phyloP scores from a whole-genome alignment of 2,797 vertebrate genomes.

The Peromyscus attwateri region DNA sequence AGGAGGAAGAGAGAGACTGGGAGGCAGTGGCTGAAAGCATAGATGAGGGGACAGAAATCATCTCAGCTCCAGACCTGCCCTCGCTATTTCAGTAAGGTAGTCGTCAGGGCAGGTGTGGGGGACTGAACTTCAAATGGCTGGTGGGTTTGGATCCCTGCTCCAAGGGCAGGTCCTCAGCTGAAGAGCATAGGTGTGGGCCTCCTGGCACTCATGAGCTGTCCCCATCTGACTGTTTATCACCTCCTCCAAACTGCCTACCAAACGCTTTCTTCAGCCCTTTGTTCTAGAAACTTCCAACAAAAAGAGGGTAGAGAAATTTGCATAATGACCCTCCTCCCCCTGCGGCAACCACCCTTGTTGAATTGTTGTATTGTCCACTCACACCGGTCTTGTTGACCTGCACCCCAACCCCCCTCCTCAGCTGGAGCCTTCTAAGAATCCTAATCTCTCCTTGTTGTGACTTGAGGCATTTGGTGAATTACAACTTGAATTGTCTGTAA shows the following conservation, averaged over 20 bases:
- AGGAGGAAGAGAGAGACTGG: not conserved
- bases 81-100: not conserved
- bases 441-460: not conserved
- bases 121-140: not conserved
- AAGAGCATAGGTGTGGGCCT: not conserved
- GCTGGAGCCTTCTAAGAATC: not conserved
- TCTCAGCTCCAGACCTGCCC: not conserved
- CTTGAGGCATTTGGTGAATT: not conserved
- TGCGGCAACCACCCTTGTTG: not conserved
- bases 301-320: not conserved
- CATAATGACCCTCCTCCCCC: too few relatives aligned
- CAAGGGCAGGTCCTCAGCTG: not conserved
- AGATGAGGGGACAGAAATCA: not conserved
- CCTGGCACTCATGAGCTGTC: too few relatives aligned
- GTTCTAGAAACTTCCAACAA: constrained; percentile 21
- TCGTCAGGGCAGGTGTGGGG: rapidly evolving
- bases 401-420: not conserved
- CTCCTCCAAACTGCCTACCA: not conserved
- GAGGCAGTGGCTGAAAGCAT: rapidly evolving
- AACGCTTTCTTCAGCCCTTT: not conserved
- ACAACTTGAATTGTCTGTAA: not conserved
- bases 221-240: not conserved
- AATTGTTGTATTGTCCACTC: not conserved
- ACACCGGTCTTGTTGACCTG: too few relatives aligned
- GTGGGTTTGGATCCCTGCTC: too few relatives aligned